phyloP scores from a whole-genome alignment of 2,113 vertebrate species.

The human (Homo sapiens) region GRCh38 chr9:79952501-79953000 shows the following conservation, averaged over 20 bases:
- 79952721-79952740: not conserved
- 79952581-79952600: not conserved
- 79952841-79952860: not conserved
- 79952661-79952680: not conserved
- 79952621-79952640: not conserved
- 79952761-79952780: not conserved
- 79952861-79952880: not conserved
- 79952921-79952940: not conserved
- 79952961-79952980: not conserved
- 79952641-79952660: not conserved
- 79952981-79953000: not conserved
- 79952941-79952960: not conserved
- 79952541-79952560: not conserved
- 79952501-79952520: not conserved
- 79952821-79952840: not conserved
- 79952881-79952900: not conserved
- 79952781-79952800: not conserved
- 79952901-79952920: not conserved
- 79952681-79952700: not conserved
- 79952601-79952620: not conserved
- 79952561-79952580: not conserved
- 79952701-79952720: not conserved
- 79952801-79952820: not conserved
- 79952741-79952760: not conserved
- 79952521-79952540: not conserved